Conservation (phyloP, 2,888 invertebrate species). For the Aporophyla lueneburgensis region DNA sequence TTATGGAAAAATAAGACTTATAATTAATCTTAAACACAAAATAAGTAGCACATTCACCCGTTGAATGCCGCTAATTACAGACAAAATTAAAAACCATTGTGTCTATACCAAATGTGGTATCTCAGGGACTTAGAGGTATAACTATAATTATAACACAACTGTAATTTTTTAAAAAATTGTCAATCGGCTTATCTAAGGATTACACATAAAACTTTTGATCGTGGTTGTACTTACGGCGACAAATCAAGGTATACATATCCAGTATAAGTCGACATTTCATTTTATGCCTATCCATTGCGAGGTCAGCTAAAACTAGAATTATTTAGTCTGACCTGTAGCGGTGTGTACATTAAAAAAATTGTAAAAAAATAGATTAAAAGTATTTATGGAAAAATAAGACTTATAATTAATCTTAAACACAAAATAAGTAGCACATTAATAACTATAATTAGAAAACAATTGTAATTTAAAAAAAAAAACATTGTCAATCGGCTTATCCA, state of each 20-base stretch:
- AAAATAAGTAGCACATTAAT: neutral
- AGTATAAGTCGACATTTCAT: too few species aligned
- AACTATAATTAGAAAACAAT: neutral
- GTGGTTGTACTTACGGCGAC: too few species aligned
- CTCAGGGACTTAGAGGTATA: too few species aligned
- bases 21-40: neutral
- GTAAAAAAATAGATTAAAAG: neutral
- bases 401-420: neutral
- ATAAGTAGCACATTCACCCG: neutral
- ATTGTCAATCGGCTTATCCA: neutral
- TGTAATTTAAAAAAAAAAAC: too few species aligned
- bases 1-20: neutral
- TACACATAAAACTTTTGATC: neutral
- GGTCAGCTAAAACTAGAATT: too few species aligned
- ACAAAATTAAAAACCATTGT: too few species aligned
- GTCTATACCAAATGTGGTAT: too few species aligned
- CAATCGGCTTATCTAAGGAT: neutral
- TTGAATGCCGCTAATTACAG: too few species aligned
- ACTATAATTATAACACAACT: neutral
- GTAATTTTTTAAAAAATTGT: too few species aligned
- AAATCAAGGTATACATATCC: too few species aligned
- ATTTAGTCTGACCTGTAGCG: too few species aligned
- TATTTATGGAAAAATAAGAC: neutral
- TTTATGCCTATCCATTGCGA: too few species aligned
- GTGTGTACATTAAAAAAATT: neutral